Evolutionary conservation across 2,888 invertebrate genomes (phyloP).

Genomic region (Thera obeliscata): DNA sequence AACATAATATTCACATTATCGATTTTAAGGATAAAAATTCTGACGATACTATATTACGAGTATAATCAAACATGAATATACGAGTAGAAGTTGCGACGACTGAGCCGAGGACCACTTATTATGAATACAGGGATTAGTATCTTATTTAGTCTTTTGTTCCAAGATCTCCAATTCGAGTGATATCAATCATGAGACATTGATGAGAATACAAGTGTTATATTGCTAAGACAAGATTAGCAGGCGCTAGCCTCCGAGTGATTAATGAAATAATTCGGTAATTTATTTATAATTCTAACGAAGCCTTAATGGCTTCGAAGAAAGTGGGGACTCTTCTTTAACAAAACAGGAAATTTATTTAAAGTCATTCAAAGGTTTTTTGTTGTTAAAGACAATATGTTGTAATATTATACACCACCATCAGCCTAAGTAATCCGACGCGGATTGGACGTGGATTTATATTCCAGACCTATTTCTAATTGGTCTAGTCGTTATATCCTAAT

Average conservation of each 20-base stretch:
- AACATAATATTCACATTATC: too few species aligned
- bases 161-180: conserved; percentile 4
- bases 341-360: background rate
- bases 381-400: background rate
- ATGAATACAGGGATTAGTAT: background rate
- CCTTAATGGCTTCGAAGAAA: conserved; percentile 14
- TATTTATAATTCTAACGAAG: conserved; percentile 28
- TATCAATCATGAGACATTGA: conserved; percentile 11
- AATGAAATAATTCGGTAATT: conserved; percentile 24
- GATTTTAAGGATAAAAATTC: too few species aligned
- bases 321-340: background rate
- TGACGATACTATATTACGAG: too few species aligned
- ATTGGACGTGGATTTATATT: too few species aligned
- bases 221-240: conserved; percentile 13
- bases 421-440: too few species aligned
- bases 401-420: too few species aligned
- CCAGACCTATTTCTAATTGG: too few species aligned
- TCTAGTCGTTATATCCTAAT: too few species aligned
- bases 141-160: conserved; percentile 3
- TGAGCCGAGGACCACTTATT: background rate
- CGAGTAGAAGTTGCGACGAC: too few species aligned
- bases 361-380: background rate
- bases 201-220: conserved; percentile 20
- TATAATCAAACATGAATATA: too few species aligned
- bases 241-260: conserved; percentile 13